Evolutionary conservation across 1,140 invertebrate genomes (phyloP), one percentile per base, ranked within the genome.

Genomic region (Psix sp.): DNA sequence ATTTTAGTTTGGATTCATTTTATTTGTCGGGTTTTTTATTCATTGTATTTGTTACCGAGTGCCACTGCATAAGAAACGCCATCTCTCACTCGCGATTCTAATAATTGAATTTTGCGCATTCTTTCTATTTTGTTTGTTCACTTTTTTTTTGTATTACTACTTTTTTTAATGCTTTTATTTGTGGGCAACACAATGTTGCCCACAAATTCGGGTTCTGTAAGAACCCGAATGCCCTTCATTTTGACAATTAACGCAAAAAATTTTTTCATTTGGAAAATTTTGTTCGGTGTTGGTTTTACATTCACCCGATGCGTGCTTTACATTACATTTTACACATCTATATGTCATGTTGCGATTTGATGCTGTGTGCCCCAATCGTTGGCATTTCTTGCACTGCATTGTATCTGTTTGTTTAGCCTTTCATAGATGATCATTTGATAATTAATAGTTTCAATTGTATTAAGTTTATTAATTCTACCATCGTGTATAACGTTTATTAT

Each of bases 351-450:
- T 56, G 13, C 77, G 79, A 14, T 79, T 78, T 13, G 5, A 1
- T 0, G 59, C 70, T 0, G 40, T 3, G 10, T 79, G 74, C 0
- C 65, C 70, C 10, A 77, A 1, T 4, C 71, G 5, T 42, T 80
- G 76, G 11, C 79, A 77, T 3, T 70, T 73, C 20, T 63, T 70
- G 13, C 78, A 80, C 48, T 81, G 78, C 0, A 49, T 57, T 3
- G n/a, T 24, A 72, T 36, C 1, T 14, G 66, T 39, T 67, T 75
- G 15, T 16, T 42, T 6, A 77, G 0, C 62, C 56, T 76, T 39
- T 81, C 73, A 72, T 72, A 78, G 7, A 1, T 24, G 0, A 78
- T 7, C 0, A 62, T 3, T 2, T 73, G 68, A 33, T 76, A 31
- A 0, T 24, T 11, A 5, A 79, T 0, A 0, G 6, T 24, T 56